These are phyloP conservation scores for Isichthys henryi DNA, from an alignment of 2,113 vertebrate genomes.

Conservation along the genomic window DNA sequence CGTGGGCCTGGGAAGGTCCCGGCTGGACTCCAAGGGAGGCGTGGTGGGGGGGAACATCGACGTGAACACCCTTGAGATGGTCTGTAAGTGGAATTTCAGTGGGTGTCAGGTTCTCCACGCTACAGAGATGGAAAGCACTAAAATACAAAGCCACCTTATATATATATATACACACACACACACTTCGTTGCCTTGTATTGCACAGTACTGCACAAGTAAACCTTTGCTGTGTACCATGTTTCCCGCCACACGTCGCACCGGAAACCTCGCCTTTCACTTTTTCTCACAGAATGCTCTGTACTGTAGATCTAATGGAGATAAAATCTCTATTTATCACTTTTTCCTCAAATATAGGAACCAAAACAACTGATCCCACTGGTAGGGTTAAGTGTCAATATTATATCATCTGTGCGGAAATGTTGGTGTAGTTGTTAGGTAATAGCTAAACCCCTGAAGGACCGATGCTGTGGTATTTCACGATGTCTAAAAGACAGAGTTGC, in stretches of 20 bases:
- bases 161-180: too few relatives aligned
- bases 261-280: neutral
- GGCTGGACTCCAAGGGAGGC: conserved; percentile 93
- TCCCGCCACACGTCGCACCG: neutral
- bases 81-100: conserved; percentile 68
- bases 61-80: conserved; percentile 97
- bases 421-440: neutral
- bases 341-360: neutral
- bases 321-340: neutral
- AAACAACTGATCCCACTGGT: neutral
- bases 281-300: neutral
- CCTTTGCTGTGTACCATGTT: neutral
- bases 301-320: neutral
- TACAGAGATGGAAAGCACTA: neutral
- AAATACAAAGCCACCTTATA: too few relatives aligned
- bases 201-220: neutral
- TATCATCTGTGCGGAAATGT: neutral
- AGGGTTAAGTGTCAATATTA: neutral
- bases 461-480: neutral
- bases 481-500: neutral
- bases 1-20: conserved; percentile 89
- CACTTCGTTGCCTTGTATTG: neutral
- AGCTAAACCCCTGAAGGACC: neutral
- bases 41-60: conserved; percentile 98
- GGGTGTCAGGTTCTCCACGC: neutral